These are phyloP conservation scores for Picathartes gymnocephalus DNA, from an alignment of 2,113 vertebrate species.

Conservation along the genomic window DNA sequence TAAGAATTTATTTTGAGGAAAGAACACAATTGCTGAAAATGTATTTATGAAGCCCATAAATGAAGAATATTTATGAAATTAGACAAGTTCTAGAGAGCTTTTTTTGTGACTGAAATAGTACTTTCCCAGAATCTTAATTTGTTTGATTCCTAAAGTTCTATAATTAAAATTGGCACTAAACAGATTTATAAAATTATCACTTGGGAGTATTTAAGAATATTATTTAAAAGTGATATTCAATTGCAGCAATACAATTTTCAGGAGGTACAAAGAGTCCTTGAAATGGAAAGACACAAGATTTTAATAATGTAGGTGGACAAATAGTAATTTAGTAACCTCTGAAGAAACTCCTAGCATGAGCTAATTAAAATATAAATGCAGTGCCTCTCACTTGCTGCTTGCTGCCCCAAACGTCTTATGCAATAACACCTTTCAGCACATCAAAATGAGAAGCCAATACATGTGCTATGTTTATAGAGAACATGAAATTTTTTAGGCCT, in stretches of 20 bases:
- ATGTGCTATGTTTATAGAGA: neutral
- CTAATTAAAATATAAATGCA: slow-evolving; percentile 48
- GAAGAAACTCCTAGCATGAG: slow-evolving; percentile 14
- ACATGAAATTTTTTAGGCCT: neutral
- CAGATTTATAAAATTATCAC: neutral
- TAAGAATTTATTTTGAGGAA: neutral
- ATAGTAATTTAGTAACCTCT: slow-evolving; percentile 34
- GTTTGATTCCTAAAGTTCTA: neutral
- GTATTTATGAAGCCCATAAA: neutral
- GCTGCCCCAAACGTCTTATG: neutral
- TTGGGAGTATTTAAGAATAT: neutral
- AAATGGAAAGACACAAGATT: neutral
- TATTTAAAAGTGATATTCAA: neutral
- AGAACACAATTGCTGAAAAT: neutral
- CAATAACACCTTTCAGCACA: neutral
- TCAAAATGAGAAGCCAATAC: neutral
- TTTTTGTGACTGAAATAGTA: neutral
- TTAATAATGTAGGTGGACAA: slow-evolving; percentile 44
- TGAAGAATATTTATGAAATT: neutral
- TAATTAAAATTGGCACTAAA: neutral
- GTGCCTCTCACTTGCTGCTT: slow-evolving; percentile 8
- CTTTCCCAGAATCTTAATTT: neutral
- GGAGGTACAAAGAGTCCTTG: neutral
- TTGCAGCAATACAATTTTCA: neutral
- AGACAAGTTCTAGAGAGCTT: neutral